These are phyloP conservation scores for Drosophila azteca DNA, from an alignment of 1,140 invertebrate species.

Conservation along the genomic window DNA sequence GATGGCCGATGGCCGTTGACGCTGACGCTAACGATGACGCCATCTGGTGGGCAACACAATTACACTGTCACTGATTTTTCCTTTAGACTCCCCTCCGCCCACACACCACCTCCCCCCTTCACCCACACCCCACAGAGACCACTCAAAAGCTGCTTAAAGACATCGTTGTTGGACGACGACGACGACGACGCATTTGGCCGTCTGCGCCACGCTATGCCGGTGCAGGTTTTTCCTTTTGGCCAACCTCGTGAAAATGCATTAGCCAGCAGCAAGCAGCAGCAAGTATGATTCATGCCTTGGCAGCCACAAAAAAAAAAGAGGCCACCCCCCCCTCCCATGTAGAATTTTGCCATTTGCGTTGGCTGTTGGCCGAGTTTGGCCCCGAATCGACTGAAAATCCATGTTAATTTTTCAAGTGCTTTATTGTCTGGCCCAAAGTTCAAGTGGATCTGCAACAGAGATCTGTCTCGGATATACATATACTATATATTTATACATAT, in stretches of 20 bases:
- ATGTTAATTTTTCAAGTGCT: conserved; percentile 66
- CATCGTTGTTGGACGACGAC: conserved; percentile 25
- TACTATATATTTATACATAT: too few relatives aligned
- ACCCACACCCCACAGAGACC: background rate
- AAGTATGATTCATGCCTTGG: conserved; percentile 51
- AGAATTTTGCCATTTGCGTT: conserved; percentile 16
- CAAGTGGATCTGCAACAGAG: conserved; percentile 17
- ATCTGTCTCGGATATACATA: background rate
- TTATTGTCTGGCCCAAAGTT: conserved; percentile 47
- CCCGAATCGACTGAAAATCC: conserved; percentile 62
- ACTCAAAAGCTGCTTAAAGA: conserved; percentile 38
- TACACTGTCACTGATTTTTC: conserved; percentile 61
- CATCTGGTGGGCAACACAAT: conserved; percentile 58
- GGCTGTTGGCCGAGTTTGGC: conserved; percentile 44
- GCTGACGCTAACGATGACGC: conserved; percentile 55
- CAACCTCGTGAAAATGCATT: conserved; percentile 69
- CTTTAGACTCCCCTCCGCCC: background rate
- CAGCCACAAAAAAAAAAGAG: conserved; percentile 9
- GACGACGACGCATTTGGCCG: conserved; percentile 57
- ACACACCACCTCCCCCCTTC: background rate
- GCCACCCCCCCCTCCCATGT: conserved; percentile 6
- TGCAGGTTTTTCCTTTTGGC: conserved; percentile 67
- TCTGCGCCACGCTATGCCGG: conserved; percentile 31
- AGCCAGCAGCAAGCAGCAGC: conserved; percentile 27
- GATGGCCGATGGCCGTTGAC: conserved; percentile 12